Conservation (phyloP, 2,797 vertebrate species). For the Acanthurus tractus region DNA sequence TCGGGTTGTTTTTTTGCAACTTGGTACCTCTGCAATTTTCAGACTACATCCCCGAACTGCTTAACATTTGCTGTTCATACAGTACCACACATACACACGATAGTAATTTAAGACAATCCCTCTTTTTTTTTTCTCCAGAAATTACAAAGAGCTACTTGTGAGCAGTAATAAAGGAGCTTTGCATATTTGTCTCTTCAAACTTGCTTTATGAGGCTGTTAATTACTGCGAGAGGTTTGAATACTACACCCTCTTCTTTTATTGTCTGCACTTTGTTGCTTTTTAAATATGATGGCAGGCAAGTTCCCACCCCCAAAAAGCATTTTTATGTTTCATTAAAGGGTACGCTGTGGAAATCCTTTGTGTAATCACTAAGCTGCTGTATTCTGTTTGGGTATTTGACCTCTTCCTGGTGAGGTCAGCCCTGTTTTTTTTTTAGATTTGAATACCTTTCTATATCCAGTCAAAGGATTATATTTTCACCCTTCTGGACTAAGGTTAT, state of each 20-base stretch:
- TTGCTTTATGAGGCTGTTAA: constrained; percentile 52
- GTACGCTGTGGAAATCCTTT: constrained; percentile 12
- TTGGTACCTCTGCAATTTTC: too few species aligned
- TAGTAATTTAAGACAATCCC: constrained; percentile 45
- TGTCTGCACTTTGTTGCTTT: constrained; percentile 44
- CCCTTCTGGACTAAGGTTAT: too few species aligned
- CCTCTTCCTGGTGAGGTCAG: not conserved
- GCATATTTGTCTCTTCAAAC: constrained; percentile 40
- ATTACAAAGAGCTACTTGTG: constrained; percentile 45
- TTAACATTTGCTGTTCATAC: not conserved
- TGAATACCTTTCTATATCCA: not conserved
- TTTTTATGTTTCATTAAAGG: constrained; percentile 38
- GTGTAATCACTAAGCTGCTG: not conserved
- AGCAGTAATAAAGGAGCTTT: constrained; percentile 37
- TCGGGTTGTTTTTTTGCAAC: too few species aligned
- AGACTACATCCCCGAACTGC: too few species aligned
- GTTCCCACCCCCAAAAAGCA: constrained; percentile 18
- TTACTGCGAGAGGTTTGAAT: constrained; percentile 54
- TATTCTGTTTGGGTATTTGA: constrained; percentile 3
- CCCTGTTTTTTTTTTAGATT: constrained; percentile 3
- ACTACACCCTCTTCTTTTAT: constrained; percentile 43
- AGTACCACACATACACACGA: not conserved
- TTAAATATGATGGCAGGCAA: constrained; percentile 46
- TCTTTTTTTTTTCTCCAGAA: constrained; percentile 8
- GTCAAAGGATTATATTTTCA: not conserved